Conservation (phyloP, 2,888 invertebrate genomes). For the Andrena flavipes region DNA sequence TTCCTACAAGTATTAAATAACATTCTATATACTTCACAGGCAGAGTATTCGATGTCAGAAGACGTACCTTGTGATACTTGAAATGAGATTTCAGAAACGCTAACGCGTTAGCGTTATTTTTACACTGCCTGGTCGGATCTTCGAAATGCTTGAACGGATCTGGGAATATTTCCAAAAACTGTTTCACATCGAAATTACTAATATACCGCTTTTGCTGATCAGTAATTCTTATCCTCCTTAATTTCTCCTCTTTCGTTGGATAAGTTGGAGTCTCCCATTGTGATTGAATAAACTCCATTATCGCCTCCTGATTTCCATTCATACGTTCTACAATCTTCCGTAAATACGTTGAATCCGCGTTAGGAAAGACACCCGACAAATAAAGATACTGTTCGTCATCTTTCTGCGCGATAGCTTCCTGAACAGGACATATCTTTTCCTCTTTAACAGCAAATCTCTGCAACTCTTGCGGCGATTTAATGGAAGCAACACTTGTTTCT, state of each 20-base stretch:
- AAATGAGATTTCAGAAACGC: constrained; percentile 74
- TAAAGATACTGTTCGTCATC: constrained; percentile 66
- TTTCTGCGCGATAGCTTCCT: neutral
- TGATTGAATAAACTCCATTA: constrained; percentile 72
- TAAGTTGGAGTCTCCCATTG: constrained; percentile 73
- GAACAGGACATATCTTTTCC: neutral
- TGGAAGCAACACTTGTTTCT: neutral
- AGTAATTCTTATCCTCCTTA: constrained; percentile 66
- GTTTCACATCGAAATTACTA: constrained; percentile 82
- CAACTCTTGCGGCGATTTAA: neutral
- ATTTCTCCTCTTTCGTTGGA: constrained; percentile 72
- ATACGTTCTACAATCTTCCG: constrained; percentile 57
- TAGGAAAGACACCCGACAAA: constrained; percentile 77
- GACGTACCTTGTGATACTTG: constrained; percentile 45
- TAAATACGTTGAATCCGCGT: constrained; percentile 79
- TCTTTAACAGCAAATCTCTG: constrained; percentile 23
- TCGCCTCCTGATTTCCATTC: constrained; percentile 53
- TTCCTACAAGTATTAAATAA: constrained; percentile 55
- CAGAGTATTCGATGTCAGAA: neutral
- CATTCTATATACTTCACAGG: neutral
- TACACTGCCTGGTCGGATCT: constrained; percentile 59
- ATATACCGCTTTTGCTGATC: constrained; percentile 84
- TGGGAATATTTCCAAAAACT: constrained; percentile 85
- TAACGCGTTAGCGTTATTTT: constrained; percentile 55
- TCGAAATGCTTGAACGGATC: constrained; percentile 83